phyloP scores from a whole-genome alignment of 2,113 vertebrate species.

The Dipodomys spectabilis region DNA sequence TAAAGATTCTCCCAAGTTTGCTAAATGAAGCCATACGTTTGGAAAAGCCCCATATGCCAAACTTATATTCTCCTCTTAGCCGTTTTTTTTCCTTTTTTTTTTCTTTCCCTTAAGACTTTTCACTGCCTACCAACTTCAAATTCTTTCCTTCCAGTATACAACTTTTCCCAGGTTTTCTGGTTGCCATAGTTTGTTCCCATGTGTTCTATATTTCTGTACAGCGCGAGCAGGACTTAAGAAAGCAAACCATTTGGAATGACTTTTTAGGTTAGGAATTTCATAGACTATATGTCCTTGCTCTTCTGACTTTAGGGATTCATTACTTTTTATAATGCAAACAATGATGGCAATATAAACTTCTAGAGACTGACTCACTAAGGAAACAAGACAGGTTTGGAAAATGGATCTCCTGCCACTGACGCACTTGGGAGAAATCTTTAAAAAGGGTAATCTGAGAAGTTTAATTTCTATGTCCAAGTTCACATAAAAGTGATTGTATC shows the following conservation, averaged over 20 bases:
- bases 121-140: neutral
- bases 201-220: constrained; percentile 42
- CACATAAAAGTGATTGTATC: constrained; percentile 62
- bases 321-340: constrained; percentile 78
- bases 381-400: constrained; percentile 83
- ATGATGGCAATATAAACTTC: constrained; percentile 57
- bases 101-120: neutral
- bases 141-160: constrained; percentile 46
- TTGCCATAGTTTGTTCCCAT: constrained; percentile 45
- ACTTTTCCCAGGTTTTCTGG: constrained; percentile 39
- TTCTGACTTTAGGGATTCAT: constrained; percentile 73
- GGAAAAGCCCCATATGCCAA: constrained; percentile 21
- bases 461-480: constrained; percentile 51
- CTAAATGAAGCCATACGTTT: constrained; percentile 60
- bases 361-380: constrained; percentile 84
- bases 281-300: constrained; percentile 49
- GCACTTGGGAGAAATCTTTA: constrained; percentile 64
- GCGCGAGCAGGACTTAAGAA: constrained; percentile 21
- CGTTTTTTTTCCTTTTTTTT: too few relatives aligned
- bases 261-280: constrained; percentile 67
- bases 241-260: constrained; percentile 60
- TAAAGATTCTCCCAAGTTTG: neutral
- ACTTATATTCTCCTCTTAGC: neutral
- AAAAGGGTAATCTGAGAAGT: constrained; percentile 78
- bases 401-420: constrained; percentile 76